Evolutionary conservation across 1,140 invertebrate genomes (phyloP).

Genomic region (Solenopsis invicta): DNA sequence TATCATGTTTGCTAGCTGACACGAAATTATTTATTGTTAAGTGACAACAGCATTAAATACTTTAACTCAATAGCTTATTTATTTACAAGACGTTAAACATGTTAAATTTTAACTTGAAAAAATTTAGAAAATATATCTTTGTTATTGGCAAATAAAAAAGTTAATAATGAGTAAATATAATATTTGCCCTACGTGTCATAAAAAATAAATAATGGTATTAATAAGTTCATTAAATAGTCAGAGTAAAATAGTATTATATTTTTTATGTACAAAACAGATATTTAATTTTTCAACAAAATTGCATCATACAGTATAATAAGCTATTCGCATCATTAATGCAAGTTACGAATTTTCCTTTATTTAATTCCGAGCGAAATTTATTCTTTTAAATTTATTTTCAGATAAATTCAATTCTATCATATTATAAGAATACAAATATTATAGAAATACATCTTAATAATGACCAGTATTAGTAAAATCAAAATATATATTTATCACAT

Average conservation of each 20-base stretch:
- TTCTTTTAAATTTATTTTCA: not conserved
- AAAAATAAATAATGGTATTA: slow-evolving; percentile 21
- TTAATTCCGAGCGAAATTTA: slow-evolving; percentile 8
- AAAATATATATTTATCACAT: not conserved
- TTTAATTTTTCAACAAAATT: slow-evolving; percentile 22
- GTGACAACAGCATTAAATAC: not conserved
- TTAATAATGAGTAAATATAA: not conserved
- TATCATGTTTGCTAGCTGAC: slow-evolving; percentile 12
- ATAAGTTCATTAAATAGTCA: not conserved
- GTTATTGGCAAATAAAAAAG: not conserved
- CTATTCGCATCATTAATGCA: not conserved
- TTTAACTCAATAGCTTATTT: not conserved
- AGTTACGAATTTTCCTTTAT: slow-evolving; percentile 26
- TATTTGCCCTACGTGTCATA: not conserved
- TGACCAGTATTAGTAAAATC: slow-evolving; percentile 1
- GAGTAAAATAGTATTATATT: not conserved
- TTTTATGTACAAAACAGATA: not conserved
- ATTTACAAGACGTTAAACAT: not conserved
- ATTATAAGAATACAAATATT: not conserved
- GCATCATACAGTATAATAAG: not conserved
- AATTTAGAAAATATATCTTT: not conserved
- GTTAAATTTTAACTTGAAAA: not conserved
- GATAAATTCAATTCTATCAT: not conserved
- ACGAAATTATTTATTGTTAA: slow-evolving; percentile 35
- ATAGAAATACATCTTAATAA: not conserved